Conservation (phyloP, 2,797 vertebrate genomes). For the Chloroceryle amazona region DNA sequence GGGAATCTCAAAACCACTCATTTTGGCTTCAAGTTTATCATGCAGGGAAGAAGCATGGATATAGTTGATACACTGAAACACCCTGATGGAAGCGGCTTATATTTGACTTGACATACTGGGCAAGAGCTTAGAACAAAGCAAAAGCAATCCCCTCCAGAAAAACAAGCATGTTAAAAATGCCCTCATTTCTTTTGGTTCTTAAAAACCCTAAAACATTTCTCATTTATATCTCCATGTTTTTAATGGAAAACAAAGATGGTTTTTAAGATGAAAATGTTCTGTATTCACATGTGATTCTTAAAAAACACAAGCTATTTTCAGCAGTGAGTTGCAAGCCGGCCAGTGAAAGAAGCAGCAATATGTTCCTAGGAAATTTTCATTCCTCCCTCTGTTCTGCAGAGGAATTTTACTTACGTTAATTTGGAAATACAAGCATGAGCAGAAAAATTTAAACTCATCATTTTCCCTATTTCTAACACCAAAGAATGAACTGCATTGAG, state of each 20-base stretch:
- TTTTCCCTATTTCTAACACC: background rate
- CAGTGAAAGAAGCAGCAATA: conserved; percentile 68
- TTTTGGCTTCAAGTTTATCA: conserved; percentile 26
- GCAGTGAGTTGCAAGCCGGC: conserved; percentile 57
- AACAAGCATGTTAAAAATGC: background rate
- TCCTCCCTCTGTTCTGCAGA: conserved; percentile 65
- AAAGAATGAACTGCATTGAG: background rate
- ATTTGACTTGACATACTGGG: conserved; percentile 26
- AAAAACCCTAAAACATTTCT: conserved; percentile 1
- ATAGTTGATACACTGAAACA: background rate
- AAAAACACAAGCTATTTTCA: conserved; percentile 70
- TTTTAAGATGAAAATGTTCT: conserved; percentile 63
- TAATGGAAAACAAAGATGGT: conserved; percentile 24
- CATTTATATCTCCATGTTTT: conserved; percentile 40
- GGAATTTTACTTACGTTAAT: conserved; percentile 46
- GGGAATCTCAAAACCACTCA: background rate
- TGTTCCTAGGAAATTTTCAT: conserved; percentile 70
- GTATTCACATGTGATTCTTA: conserved; percentile 53
- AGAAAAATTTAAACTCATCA: conserved; percentile 23
- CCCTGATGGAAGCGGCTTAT: conserved; percentile 6
- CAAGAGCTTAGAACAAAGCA: conserved; percentile 50
- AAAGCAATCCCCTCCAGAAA: conserved; percentile 33
- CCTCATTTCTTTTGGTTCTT: background rate
- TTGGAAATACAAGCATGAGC: conserved; percentile 52
- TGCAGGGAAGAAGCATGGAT: background rate